Evolutionary conservation across 2,113 vertebrate genomes (phyloP), one percentile per base, ranked within the genome.

Genomic region (Arenaria interpres): DNA sequence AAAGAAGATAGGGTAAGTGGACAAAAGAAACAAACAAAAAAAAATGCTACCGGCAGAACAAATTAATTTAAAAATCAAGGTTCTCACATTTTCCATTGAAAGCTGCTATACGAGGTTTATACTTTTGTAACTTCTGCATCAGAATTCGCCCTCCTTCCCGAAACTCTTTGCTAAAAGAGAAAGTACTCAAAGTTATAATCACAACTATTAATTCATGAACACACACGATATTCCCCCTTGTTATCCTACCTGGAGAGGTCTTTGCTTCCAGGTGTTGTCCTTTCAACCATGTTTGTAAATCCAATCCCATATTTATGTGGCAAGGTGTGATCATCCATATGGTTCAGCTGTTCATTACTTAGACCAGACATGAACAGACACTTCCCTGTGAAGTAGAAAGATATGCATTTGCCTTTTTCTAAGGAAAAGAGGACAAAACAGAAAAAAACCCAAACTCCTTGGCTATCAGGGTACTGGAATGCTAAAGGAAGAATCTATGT

Each of bases 61-160:
- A 59, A 77, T 7, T 25, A 1, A 93, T 91, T 85, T 57, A 75
- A 57, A 94, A 94, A 67, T 57, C 23, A 78, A 94, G 80, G 35
- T 74, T 69, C 99, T 99, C 97, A 99, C 99, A 99, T 99, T 99
- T 99, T 97, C 99, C 99, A 98, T 99, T 99, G 98, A 99, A 99
- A 95, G 98, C 99, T 45, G 99, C 99, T 98, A 99, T 99, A 53
- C 99, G 99, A 80, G 99, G 99, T 94, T 99, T 99, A 93, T 98
- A 99, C 89, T 99, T 99, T 66, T 98, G 99, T 92, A 99, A 96
- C 97, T 99, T 99, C 98, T 99, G 99, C 92, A 99, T 98, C 35
- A 99, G 98, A 97, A 99, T 99, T 96, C 98, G 98, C 48, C 99
- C 99, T 97, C 99, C 99, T 99, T 99, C 99, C 43, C 99, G 98